A percentile compares a stretch with the other conserved stretches of the same genome.
phyloP scores from a whole-genome alignment of 1,140 invertebrate species.

The Hycleus phaleratus region DNA sequence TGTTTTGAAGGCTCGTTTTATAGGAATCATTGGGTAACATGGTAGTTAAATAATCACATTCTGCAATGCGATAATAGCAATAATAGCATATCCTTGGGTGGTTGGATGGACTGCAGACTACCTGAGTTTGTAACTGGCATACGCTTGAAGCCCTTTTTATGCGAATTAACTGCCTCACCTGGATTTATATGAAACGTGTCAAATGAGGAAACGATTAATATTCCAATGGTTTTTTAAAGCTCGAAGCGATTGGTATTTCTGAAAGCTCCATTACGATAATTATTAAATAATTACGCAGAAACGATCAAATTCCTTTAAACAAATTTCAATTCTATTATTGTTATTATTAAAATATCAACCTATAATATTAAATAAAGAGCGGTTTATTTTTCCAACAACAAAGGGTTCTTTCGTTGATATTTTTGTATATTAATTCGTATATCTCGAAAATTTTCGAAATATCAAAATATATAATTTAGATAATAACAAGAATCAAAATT shows the following conservation, averaged over 20 bases:
- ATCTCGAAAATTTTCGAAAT: conserved; percentile 19
- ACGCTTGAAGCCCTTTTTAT: not conserved
- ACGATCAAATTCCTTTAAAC: no score
- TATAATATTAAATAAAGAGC: no score
- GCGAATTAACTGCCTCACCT: conserved; percentile 16
- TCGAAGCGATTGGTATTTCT: conserved; percentile 7
- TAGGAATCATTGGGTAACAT: conserved; percentile 19
- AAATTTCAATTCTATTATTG: no score
- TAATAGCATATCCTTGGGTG: conserved; percentile 21
- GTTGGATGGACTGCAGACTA: conserved; percentile 18
- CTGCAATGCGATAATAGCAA: conserved; percentile 19
- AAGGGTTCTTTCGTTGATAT: not conserved
- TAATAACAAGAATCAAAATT: conserved; percentile 15
- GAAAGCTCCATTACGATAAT: no score
- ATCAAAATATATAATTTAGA: conserved; percentile 29
- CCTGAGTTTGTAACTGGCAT: conserved; percentile 24
- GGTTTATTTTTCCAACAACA: no score
- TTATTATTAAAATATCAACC: no score
- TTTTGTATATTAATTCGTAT: conserved; percentile 21
- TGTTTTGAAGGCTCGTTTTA: no score
- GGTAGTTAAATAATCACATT: conserved; percentile 33
- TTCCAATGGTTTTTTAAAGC: conserved; percentile 9
- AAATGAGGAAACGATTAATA: conserved; percentile 21
- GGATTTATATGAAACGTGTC: conserved; percentile 16
- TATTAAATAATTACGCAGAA: no score